Base-by-base conservation (phyloP, 2,888 invertebrate species). In the Sesia apiformis region DNA sequence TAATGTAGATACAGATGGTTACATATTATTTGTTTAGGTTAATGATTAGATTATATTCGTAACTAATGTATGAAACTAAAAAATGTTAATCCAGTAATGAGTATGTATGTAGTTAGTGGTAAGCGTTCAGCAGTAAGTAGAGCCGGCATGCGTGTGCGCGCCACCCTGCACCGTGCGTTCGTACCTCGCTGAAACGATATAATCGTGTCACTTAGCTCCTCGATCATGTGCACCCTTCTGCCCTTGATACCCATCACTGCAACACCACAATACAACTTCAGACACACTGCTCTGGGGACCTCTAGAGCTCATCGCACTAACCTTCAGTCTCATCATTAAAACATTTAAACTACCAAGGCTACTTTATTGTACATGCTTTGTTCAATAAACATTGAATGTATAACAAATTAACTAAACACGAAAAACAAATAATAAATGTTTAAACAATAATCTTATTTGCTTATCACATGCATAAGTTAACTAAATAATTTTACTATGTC, bases 171-270 rank as follows among this genome's bases (percentile, higher is more conserved):
- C 74, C 76, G 81, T 81, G 84, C 80, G 67, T 77, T 84, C 93
- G 93, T 96, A 97, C 97, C 97, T 97, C 97, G 94, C 93, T 98
- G 98, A 93, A 98, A 98, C 87, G 98, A 98, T 92, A 98, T 98
- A 89, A 98, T 97, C 83, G 98, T 98, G 91, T 97, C 97, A 91
- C 97, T 97, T 90, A 98, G 94, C 91, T 98, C 97, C 92, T 98
- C 98, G 90, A 98, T 98, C 95, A 98, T 97, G 92, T 98, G 98
- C 90, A 98, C 97, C 87, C 98, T 93, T 81, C 98, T 93, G 85
- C 98, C 98, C 92, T 97, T 97, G 93, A 98, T 97, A 92, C 98
- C 98, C 98, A 98, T 98, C 92, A 98, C 98, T 98, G 93, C 74
- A 92, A 91, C 87, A 90, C 85, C 88, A 88, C 76, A 86, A 84